Base-by-base conservation (phyloP, 2,113 vertebrate species). In the Mirounga angustirostris region DNA sequence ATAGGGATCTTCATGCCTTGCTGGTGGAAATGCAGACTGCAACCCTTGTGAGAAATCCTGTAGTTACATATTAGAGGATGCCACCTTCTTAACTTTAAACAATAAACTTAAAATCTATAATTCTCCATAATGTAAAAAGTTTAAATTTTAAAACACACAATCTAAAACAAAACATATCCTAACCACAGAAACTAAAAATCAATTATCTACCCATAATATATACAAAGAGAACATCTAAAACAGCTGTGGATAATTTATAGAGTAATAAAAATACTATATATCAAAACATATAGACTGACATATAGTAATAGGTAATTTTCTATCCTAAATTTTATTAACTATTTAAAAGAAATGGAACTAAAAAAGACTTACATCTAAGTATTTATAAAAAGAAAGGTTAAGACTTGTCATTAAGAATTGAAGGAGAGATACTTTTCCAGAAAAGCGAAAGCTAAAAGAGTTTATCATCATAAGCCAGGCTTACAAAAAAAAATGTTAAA, bases 181-280 rank as follows among this genome's bases (percentile, higher is more conserved):
- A 94, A 88, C 22, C 52, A 59, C 30, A 52, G 63, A 58, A 94
- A 81, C 28, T 81, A 78, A 88, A 88, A 80, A 52, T 90, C 46
- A 80, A 73, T 81, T 61, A 71, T 82, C 16, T 40, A 59, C 58
- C 65, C 43, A 67, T 50, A 89, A 89, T 26, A 89, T 46, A 46
- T 46, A 81, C 46, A 81, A 78, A 86, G 22, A 69, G 85, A 81
- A 94, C 46, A 81, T 71, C 22, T 61, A 46, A 81, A 94, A 56
- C 11, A 52, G 10, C 30, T 16, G 0, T 71, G 56, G 52, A 52
- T 33, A 73, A 40, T 89, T 80, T 71, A 69, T 50, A 73, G 26
- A 73, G 14, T 81, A 73, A 86, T 56, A 56, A 87, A 93, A 94
- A 69, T 30, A 71, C 16, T 73, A 24, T n/a, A 30, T 52, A 43